phyloP scores from a whole-genome alignment of 2,888 invertebrate genomes.

The Morinoia aosen region DNA sequence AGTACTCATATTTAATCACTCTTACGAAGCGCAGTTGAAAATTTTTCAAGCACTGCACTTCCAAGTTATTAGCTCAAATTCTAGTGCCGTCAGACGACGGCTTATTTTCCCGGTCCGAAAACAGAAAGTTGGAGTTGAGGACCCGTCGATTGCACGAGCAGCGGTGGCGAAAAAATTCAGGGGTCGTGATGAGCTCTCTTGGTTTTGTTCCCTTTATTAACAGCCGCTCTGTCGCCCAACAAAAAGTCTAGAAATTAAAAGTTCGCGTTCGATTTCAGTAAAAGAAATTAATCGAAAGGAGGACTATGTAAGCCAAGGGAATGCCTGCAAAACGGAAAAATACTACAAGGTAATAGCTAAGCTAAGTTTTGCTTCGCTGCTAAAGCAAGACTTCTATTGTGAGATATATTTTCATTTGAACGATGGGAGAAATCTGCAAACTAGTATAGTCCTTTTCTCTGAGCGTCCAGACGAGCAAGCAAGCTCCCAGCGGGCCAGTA shows the following conservation, averaged over 20 bases:
- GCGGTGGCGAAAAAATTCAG: neutral
- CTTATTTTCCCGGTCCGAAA: neutral
- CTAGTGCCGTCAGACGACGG: neutral
- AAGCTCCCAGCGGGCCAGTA: neutral
- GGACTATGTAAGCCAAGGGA: neutral
- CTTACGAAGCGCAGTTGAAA: too few relatives aligned
- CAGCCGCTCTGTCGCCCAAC: neutral
- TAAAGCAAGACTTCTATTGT: neutral
- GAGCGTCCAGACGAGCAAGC: neutral
- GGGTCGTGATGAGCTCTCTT: constrained; percentile 31
- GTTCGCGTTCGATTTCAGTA: neutral
- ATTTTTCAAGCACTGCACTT: neutral
- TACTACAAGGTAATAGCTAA: neutral
- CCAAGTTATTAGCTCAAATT: neutral
- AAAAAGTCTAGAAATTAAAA: neutral
- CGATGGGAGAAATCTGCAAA: neutral
- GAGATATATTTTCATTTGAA: neutral
- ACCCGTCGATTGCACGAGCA: constrained; percentile 14
- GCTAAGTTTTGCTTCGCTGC: neutral
- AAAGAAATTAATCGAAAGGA: neutral
- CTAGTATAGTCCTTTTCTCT: neutral
- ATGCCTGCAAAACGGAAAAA: neutral
- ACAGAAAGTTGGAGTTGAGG: neutral
- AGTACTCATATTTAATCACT: too few relatives aligned
- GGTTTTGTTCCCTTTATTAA: constrained; percentile 35